Base-by-base conservation (phyloP, 2,888 invertebrate genomes). In the Tineola bisselliella region DNA sequence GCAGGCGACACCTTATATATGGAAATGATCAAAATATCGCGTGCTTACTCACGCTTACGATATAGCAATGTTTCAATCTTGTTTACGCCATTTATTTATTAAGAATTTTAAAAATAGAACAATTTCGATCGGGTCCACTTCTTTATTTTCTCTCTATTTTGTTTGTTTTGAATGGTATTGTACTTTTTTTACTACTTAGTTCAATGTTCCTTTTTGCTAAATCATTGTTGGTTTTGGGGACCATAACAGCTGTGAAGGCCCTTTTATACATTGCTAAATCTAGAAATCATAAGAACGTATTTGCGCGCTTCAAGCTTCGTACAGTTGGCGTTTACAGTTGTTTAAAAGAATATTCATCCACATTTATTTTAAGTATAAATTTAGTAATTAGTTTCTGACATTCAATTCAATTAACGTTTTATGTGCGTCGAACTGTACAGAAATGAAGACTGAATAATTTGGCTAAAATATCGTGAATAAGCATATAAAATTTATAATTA, bases 401-500 rank as follows among this genome's bases (percentile, higher is more conserved):
- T 25, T 25, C 25, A 25, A 25, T 25, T 25, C 6, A 25, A 4
- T 25, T 25, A 25, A 25, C 6, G 6, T 25, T 38, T 12, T 38
- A 10, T 38, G 48, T 48, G 48, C 17, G 48, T 48, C 15, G 8
- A 81, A 83, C 77, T 81, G 79, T 81, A 79, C 71, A 70, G 76
- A 79, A 81, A 76, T 75, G 70, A 84, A 86, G 86, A 84, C 86
- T 86, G 86, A 86, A 75, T 77, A 74, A 76, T 77, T 75, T 76
- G 77, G 48, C 15, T 48, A 48, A 48, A 48, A n/a, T 15, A 76
- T 74, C 69, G 73, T 60, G 3, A 25, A 44, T 33, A 44, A 18
- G 59, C 48, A 48, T 44, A 30, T 60, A 60, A 25, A 13, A n/a
- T 43, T 13, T 48, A 44, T 44, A n/a, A 30, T 59, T 48, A 17